Conservation (phyloP, 2,113 vertebrate species). For the Neofelis nebulosa region DNA sequence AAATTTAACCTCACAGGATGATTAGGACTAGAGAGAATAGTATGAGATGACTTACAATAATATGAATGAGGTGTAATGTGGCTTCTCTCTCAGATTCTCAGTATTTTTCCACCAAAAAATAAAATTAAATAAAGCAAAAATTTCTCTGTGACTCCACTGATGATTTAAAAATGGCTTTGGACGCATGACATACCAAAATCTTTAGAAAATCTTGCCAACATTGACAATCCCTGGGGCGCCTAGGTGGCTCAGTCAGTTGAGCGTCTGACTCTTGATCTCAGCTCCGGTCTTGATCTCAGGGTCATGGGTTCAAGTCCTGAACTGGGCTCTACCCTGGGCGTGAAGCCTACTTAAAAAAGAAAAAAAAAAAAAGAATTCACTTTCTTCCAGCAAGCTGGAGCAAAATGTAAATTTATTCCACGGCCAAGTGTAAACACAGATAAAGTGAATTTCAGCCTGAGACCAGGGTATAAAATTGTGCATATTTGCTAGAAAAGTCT, state of each 20-base stretch:
- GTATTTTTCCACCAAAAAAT: not conserved
- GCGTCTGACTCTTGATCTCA: too few species aligned
- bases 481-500: conserved; percentile 13
- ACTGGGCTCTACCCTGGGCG: too few species aligned
- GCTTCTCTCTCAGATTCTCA: not conserved
- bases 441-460: conserved; percentile 40
- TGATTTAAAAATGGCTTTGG: not conserved
- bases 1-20: not conserved
- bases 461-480: not conserved
- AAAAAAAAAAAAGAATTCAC: not conserved
- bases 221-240: not conserved
- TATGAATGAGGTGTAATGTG: not conserved
- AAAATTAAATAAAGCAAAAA: conserved; percentile 15
- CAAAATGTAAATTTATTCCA: conserved; percentile 23
- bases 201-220: conserved; percentile 26
- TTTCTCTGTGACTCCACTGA: not conserved
- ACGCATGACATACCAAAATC: not conserved
- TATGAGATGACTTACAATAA: not conserved
- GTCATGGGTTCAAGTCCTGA: too few species aligned
- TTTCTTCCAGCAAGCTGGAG: not conserved
- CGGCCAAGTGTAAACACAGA: not conserved
- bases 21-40: conserved; percentile 8
- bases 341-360: too few species aligned
- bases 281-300: too few species aligned
- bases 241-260: too few species aligned